A percentile compares a stretch with the other conserved stretches of the same genome.
These are phyloP conservation scores for Aricia agestis DNA, from an alignment of 1,140 invertebrate species.

Conservation along the genomic window DNA sequence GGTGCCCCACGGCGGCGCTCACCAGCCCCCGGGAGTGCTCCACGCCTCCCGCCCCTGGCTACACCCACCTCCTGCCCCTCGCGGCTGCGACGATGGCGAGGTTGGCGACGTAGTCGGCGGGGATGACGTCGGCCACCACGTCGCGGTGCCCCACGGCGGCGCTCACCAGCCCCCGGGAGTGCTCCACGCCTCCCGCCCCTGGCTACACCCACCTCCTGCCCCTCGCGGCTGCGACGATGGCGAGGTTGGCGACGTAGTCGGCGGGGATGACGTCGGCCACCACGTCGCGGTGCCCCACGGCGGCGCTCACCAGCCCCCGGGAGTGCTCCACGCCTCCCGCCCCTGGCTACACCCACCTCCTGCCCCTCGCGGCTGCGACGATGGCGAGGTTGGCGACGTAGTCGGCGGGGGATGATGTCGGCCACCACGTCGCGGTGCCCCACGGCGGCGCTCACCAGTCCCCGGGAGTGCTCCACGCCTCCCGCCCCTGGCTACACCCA, in stretches of 20 bases:
- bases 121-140: slow-evolving; percentile 31
- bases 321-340: slow-evolving; percentile 21
- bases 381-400: slow-evolving; percentile 33
- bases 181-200: too few relatives aligned
- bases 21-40: slow-evolving; percentile 28
- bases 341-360: slow-evolving; percentile 15
- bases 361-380: slow-evolving; percentile 28
- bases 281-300: slow-evolving; percentile 10
- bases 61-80: slow-evolving; percentile 25
- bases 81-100: slow-evolving; percentile 31
- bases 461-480: slow-evolving; percentile 25
- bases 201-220: slow-evolving; percentile 20
- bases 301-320: slow-evolving; percentile 22
- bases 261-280: slow-evolving; percentile 34
- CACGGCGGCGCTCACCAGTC: slow-evolving; percentile 21
- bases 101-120: slow-evolving; percentile 34
- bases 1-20: slow-evolving; percentile 14
- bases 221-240: slow-evolving; percentile 30
- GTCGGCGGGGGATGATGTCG: slow-evolving; percentile 35
- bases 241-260: slow-evolving; percentile 33
- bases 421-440: slow-evolving; percentile 17
- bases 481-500: slow-evolving; percentile 14
- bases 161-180: slow-evolving; percentile 25
- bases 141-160: slow-evolving; percentile 15
- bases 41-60: not conserved